Conservation (phyloP, 2,888 invertebrate genomes). For the Cosmia trapezina region DNA sequence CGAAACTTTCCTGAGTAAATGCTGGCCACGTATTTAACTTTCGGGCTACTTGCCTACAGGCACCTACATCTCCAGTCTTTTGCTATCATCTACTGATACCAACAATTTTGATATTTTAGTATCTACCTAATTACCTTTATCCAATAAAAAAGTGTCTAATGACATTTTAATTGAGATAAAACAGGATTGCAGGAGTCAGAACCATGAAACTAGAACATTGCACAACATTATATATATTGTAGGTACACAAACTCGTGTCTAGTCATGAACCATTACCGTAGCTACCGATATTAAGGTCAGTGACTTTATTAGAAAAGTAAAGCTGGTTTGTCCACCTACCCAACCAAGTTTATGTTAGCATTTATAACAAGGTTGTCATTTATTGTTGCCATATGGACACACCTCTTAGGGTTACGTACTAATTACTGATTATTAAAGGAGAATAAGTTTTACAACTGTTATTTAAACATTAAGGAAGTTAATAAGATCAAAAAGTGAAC, state of each 20-base stretch:
- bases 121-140: background rate
- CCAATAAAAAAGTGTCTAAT: background rate
- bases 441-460: too few relatives aligned
- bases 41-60: background rate
- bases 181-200: too few relatives aligned
- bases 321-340: constrained; percentile 38
- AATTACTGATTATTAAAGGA: background rate
- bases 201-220: constrained; percentile 21
- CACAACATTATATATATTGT: background rate
- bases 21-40: background rate
- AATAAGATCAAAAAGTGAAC: too few relatives aligned
- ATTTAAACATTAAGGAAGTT: too few relatives aligned
- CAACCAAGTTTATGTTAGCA: constrained; percentile 3
- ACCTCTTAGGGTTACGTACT: background rate
- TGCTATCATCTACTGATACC: background rate
- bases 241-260: background rate
- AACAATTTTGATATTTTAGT: background rate
- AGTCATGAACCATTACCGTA: constrained; percentile 32
- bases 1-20: background rate
- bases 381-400: constrained; percentile 12
- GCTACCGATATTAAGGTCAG: constrained; percentile 54
- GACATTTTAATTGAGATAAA: background rate
- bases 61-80: background rate
- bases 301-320: constrained; percentile 57
- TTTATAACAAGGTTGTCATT: constrained; percentile 7